Evolutionary conservation across 2,113 vertebrate species (phyloP), one percentile per base, ranked within the genome.

Genomic region (Lota lota): DNA sequence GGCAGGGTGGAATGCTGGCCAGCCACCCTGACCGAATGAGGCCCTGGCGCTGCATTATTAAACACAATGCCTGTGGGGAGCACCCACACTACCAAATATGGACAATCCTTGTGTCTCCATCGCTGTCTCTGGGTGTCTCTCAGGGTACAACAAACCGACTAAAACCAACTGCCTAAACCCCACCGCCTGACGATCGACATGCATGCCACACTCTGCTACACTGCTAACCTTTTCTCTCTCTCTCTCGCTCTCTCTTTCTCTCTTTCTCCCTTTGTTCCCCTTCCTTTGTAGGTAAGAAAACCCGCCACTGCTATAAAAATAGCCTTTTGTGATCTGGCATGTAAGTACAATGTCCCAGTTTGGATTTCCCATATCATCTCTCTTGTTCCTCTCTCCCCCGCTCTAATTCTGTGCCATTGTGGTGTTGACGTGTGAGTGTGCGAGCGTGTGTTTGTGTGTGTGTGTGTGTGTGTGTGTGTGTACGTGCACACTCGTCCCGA

Each of bases 221-320:
- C 19, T 36, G 50, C 36, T 24, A 63, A 20, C 58, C 2, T 18
- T 36, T 67, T 71, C 22, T 69, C 64, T 20, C 22, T 28, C 58
- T 47, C 22, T 76, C 56, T 74, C 0, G n/a, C 40, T 63, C 22
- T 72, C 33, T 69, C 28, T 75, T 51, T 81, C 10, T 75, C 50
- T 83, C 47, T 72, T 22, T 63, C 33, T 72, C 33, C 69, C 28
- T 75, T 53, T 81, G 10, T 75, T 57, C 81, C 47, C 72, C 56
- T 74, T 18, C 14, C n/a, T 56, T 68, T 83, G n/a, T 85, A 93
- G 92, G 91, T 92, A 92, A 93, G 91, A 84, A 50, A 81, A 36
- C 78, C 64, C 75, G 72, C 72, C 70, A 65, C 72, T 73, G 40
- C 56, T 70, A 14, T 47, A 21, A 60, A 79, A 21, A 60, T 77